phyloP scores from a whole-genome alignment of 2,113 vertebrate genomes.

The Ranitomeya imitator region DNA sequence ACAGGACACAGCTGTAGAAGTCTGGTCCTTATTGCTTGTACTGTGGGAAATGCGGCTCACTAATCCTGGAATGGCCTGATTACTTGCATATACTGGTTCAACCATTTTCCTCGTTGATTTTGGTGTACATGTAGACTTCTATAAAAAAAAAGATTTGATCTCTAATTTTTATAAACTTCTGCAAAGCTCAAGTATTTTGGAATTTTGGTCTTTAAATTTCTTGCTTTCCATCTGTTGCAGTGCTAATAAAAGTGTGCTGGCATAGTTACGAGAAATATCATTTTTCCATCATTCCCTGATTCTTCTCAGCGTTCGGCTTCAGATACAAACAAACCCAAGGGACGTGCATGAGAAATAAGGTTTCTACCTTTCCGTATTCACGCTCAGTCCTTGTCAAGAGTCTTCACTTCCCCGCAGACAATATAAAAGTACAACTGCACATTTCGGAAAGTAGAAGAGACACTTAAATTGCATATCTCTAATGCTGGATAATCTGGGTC shows the following conservation, averaged over 20 bases:
- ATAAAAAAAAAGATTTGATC: neutral
- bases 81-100: too few species aligned
- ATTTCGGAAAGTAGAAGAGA: constrained; percentile 38
- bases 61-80: neutral
- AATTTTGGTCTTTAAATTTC: too few species aligned
- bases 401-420: constrained; percentile 14
- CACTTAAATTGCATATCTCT: constrained; percentile 51
- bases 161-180: too few species aligned
- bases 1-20: too few species aligned
- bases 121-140: neutral
- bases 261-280: neutral
- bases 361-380: neutral
- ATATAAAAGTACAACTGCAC: constrained; percentile 14
- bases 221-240: neutral
- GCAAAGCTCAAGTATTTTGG: neutral
- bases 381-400: constrained; percentile 37
- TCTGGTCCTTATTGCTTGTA: too few species aligned
- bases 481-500: constrained; percentile 39
- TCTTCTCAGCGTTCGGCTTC: neutral
- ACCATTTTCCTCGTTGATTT: neutral
- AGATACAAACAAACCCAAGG: constrained; percentile 24
- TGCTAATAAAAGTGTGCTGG: neutral
- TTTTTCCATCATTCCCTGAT: neutral
- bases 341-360: neutral
- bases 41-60: neutral